These are phyloP conservation scores for Loriculus beryllinus DNA, from an alignment of 2,797 vertebrate genomes.

Conservation along the genomic window DNA sequence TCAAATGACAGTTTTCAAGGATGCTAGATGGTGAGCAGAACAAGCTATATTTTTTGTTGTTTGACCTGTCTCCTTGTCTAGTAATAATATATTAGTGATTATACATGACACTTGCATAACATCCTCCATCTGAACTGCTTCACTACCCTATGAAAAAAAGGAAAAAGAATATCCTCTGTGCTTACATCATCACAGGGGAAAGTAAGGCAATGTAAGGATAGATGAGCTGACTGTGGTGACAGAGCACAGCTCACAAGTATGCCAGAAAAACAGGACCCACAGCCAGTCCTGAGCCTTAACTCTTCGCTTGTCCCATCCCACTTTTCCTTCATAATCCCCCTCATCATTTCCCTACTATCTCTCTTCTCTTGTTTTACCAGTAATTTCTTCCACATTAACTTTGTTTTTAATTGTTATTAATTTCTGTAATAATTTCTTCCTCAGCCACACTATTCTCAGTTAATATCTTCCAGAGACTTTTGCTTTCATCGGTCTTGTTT, in stretches of 20 bases:
- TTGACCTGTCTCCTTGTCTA: conserved; percentile 15
- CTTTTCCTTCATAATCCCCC: neutral
- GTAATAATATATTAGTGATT: conserved; percentile 21
- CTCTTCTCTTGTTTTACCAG: neutral
- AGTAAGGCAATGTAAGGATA: neutral
- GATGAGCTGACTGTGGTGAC: neutral
- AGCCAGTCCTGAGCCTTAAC: neutral
- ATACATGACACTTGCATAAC: conserved; percentile 22
- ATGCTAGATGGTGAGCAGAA: neutral
- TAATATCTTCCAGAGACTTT: neutral
- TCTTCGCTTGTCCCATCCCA: neutral
- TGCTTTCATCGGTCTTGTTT: neutral
- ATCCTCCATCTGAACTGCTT: conserved; percentile 16
- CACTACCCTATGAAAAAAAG: neutral
- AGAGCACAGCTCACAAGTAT: neutral
- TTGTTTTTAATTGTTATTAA: neutral
- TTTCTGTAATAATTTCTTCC: neutral
- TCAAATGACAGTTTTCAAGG: conserved; percentile 14
- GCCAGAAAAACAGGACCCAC: neutral
- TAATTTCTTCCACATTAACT: neutral
- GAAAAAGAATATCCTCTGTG: neutral
- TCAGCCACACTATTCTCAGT: neutral
- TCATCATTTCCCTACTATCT: neutral
- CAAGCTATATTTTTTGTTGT: neutral
- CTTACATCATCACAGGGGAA: neutral